Percentiles rank a stretch among this genome's conserved stretches.
These are phyloP conservation scores for Drosophila chauvacae DNA, from an alignment of 1,140 invertebrate species.

Conservation along the genomic window DNA sequence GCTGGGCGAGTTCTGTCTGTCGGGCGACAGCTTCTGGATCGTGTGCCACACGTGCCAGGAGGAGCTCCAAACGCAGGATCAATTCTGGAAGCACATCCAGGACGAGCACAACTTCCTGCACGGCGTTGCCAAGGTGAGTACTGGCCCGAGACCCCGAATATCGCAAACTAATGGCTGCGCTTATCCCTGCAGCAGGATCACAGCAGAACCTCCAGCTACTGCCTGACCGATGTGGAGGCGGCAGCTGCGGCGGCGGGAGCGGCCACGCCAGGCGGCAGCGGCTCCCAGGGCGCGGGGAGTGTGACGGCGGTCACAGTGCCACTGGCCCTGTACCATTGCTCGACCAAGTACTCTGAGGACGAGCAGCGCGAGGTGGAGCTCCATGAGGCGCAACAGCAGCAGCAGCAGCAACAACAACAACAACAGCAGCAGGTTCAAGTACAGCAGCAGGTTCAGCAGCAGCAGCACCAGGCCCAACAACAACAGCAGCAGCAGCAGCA, in stretches of 20 bases:
- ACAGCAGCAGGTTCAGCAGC: conserved; percentile 43
- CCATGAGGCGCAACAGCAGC: conserved; percentile 52
- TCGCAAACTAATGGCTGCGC: background rate
- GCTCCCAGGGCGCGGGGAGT: conserved; percentile 27
- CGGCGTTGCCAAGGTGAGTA: conserved; percentile 64
- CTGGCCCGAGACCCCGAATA: background rate
- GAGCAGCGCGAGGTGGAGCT: conserved; percentile 59
- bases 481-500: conserved; percentile 54
- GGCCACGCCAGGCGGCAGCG: conserved; percentile 32
- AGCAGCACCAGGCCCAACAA: conserved; percentile 39
- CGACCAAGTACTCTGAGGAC: conserved; percentile 69
- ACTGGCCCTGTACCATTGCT: conserved; percentile 63
- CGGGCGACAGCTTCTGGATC: conserved; percentile 80
- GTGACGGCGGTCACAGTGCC: conserved; percentile 61
- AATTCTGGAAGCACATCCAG: conserved; percentile 83
- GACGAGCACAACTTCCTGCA: conserved; percentile 82
- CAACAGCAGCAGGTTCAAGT: conserved; percentile 52
- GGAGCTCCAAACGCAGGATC: conserved; percentile 80
- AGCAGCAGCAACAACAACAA: conserved; percentile 49
- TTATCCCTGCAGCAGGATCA: conserved; percentile 52
- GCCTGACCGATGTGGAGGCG: conserved; percentile 69
- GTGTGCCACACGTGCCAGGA: conserved; percentile 82
- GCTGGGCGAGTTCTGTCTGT: conserved; percentile 78
- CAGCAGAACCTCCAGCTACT: conserved; percentile 68
- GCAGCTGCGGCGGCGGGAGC: conserved; percentile 27